These are phyloP conservation scores for Dromas ardeola DNA, from an alignment of 2,113 vertebrate species.

Conservation along the genomic window DNA sequence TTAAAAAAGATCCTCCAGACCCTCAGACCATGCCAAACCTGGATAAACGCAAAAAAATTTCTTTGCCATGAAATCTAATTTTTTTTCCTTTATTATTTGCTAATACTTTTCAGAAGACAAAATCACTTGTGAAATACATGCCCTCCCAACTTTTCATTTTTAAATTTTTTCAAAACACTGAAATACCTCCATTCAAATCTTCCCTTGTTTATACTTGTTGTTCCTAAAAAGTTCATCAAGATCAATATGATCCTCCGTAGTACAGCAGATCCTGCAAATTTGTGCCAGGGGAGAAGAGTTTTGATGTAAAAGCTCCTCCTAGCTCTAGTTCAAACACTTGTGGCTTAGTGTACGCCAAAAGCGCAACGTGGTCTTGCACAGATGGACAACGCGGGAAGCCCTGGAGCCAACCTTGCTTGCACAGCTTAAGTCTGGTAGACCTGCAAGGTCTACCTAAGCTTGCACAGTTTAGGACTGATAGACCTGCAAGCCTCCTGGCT, in stretches of 20 bases:
- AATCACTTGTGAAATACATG: not conserved
- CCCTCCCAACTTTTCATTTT: not conserved
- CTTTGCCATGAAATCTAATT: not conserved
- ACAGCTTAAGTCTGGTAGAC: not conserved
- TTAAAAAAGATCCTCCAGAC: not conserved
- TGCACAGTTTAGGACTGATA: too few relatives aligned
- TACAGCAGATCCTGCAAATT: not conserved
- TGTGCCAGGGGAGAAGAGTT: not conserved
- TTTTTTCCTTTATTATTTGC: not conserved
- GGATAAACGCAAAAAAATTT: not conserved
- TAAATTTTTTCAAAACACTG: not conserved
- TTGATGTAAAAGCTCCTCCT: not conserved
- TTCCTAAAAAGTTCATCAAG: not conserved
- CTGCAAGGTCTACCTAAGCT: not conserved
- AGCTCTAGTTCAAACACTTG: not conserved
- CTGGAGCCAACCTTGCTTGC: not conserved
- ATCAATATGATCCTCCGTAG: not conserved
- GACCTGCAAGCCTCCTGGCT: not conserved
- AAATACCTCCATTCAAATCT: not conserved
- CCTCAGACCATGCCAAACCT: not conserved
- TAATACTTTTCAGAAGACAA: not conserved
- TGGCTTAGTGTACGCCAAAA: not conserved
- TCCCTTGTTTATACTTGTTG: not conserved
- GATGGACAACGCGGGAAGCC: rapidly evolving
- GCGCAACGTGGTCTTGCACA: rapidly evolving